Evolutionary conservation across 2,797 vertebrate genomes (phyloP), one percentile per base, ranked within the genome.

Genomic region (Fistularia commersonii): DNA sequence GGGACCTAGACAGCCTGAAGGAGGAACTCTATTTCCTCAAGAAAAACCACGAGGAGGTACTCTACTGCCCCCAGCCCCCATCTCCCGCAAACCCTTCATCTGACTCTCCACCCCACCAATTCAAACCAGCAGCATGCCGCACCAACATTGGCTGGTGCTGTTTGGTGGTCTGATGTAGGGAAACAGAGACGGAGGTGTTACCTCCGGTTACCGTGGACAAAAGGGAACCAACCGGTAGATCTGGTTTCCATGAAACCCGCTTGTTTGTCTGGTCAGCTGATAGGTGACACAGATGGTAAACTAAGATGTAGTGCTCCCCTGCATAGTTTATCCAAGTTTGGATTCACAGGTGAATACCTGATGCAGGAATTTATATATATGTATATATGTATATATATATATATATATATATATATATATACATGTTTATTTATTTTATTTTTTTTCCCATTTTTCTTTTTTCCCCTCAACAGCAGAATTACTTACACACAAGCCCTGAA

Each of bases 1-100:
- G 88, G 37, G 90, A 92, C 46, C 79, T 93, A 72, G 91, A 92
- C 82, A 92, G 90, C 67, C 85, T 93, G 75, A 90, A 91, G 60
- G 90, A 91, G 15, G 91, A 92, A 47, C 88, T 92, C 6, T 90
- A 89, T 80, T 90, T 91, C 83, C 86, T 93, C 15, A 91, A 84
- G 86, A 92, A 86, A 72, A 92, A 93, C 80, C 90, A 93, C 0
- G 87, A 91, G 58, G 90, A 92, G 88, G 92, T 91, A 43, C 48
- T 52, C 12, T 42, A 15, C 47, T 38, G 42, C 5, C n/a, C n/a
- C 38, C 35, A 14, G 36, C 33, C 32, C 42, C 11, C 7, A 5
- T 54, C 8, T 14, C 33, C 10, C 1, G n/a, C n/a, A n/a, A 23
- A 23, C 23, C 23, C 23, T 23, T 23, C 2, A 23, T 23, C 23